Base-by-base conservation (phyloP, 2,113 vertebrate genomes). In the Lontra canadensis region DNA sequence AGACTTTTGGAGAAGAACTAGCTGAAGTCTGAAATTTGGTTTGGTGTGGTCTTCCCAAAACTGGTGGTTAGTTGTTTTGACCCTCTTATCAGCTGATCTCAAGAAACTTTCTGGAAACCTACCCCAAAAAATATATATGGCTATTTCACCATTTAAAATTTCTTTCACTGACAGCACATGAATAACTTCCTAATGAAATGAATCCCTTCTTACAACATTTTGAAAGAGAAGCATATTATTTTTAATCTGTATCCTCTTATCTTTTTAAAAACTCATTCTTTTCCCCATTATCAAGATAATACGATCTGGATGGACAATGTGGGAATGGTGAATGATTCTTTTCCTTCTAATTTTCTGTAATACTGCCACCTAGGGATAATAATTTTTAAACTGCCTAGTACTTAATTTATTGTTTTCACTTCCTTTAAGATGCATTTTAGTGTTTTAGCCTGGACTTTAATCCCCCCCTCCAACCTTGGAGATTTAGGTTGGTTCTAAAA, bases 301-400 rank as follows among this genome's bases (percentile, higher is more conserved):
- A 39, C 44, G 14, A 69, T 61, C 39, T 94, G 80, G n/a, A 81
- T 47, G 52, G 71, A 59, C 31, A 76, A 3, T 90, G 81, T 85
- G 36, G 52, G 39, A 86, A 88, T 79, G 31, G 7, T 4, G 1
- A 31, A 2, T 17, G 31, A 23, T 59, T 89, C 7, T 84, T 87
- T 95, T 90, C 44, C 9, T 63, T 80, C 25, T 94, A 23, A 61
- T 96, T 96, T 96, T 97, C 89, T 92, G 67, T 94, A 87, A 94
- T 63, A 74, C 31, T 20, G 12, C 74, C 76, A 94, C 63, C 59
- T 92, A 96, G 42, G 49, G 79, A 86, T 86, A 96, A 69, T 34
- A 92, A 13, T 80, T 95, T 97, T 95, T 49, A 94, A 93, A 44
- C 36, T 80, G 34, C 90, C 25, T 84, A 42, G 18, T 61, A 42